These are phyloP conservation scores for Gerosis bhagava DNA, from an alignment of 2,888 invertebrate genomes.

Conservation along the genomic window DNA sequence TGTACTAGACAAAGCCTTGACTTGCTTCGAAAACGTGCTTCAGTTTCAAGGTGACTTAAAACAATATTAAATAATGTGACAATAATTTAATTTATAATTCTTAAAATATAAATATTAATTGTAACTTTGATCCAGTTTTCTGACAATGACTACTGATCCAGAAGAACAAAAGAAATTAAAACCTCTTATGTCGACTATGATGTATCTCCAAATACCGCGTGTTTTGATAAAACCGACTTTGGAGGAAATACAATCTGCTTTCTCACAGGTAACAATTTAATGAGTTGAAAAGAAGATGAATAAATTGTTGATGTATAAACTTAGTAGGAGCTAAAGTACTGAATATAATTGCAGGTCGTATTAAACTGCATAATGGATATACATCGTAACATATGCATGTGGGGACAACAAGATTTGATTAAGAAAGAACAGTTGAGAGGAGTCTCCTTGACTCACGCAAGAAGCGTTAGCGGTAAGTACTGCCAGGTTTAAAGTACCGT, in stretches of 20 bases:
- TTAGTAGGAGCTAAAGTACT: too few relatives aligned
- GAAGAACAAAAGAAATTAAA: slow-evolving; percentile 70
- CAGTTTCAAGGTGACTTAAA: slow-evolving; percentile 60
- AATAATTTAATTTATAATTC: too few relatives aligned
- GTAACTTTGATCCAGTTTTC: too few relatives aligned
- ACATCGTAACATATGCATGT: slow-evolving; percentile 88
- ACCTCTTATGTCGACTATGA: slow-evolving; percentile 84
- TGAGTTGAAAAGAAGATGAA: too few relatives aligned
- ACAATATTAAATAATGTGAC: background rate
- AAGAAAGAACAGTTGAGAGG: slow-evolving; percentile 45
- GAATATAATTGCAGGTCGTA: slow-evolving; percentile 53
- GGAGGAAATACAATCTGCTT: slow-evolving; percentile 87
- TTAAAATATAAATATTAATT: too few relatives aligned
- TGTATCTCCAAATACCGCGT: slow-evolving; percentile 85
- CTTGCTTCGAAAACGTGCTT: slow-evolving; percentile 83
- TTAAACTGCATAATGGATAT: slow-evolving; percentile 87
- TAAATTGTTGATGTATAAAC: too few relatives aligned
- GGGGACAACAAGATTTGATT: slow-evolving; percentile 87
- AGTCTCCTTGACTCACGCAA: slow-evolving; percentile 36
- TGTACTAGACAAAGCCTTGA: slow-evolving; percentile 89
- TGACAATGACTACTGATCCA: slow-evolving; percentile 73
- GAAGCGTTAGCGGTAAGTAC: slow-evolving; percentile 49
- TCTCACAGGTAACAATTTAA: slow-evolving; percentile 86
- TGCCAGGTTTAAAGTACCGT: too few relatives aligned
- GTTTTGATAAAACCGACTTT: slow-evolving; percentile 84